A percentile compares a stretch with the other conserved stretches of the same genome.
Conservation (phyloP, 1,140 invertebrate species). For the Plectrocnemia conspersa region DNA sequence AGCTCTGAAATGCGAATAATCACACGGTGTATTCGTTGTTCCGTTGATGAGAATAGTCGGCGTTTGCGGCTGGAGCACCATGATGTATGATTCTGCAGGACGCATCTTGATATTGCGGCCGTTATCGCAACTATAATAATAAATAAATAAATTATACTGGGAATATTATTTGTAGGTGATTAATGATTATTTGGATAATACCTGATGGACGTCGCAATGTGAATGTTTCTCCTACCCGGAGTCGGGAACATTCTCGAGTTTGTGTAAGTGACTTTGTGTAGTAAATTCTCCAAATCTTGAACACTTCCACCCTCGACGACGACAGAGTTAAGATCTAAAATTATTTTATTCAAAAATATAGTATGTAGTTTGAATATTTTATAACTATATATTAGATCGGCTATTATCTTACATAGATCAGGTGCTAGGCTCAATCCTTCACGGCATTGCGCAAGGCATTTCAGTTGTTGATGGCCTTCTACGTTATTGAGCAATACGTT, state of each 20-base stretch:
- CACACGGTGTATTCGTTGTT: constrained; percentile 73
- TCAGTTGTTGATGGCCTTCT: constrained; percentile 75
- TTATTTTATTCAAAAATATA: constrained; percentile 16
- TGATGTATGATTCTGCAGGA: constrained; percentile 74
- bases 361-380: not conserved
- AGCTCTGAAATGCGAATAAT: constrained; percentile 78
- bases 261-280: constrained; percentile 84
- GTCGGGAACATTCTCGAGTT: constrained; percentile 89
- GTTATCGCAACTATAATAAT: constrained; percentile 58
- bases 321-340: constrained; percentile 80
- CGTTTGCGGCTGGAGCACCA: constrained; percentile 79
- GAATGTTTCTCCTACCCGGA: constrained; percentile 83
- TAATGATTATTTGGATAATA: constrained; percentile 39
- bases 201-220: constrained; percentile 72
- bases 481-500: constrained; percentile 74
- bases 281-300: constrained; percentile 80
- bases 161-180: not conserved
- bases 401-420: constrained; percentile 35
- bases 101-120: constrained; percentile 60
- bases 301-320: constrained; percentile 86
- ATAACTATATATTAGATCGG: not conserved
- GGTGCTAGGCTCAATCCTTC: constrained; percentile 60
- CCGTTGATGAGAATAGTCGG: constrained; percentile 81
- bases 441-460: constrained; percentile 81
- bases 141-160: constrained; percentile 3